phyloP scores from a whole-genome alignment of 2,888 invertebrate species.

The Ochropleura leucogaster region DNA sequence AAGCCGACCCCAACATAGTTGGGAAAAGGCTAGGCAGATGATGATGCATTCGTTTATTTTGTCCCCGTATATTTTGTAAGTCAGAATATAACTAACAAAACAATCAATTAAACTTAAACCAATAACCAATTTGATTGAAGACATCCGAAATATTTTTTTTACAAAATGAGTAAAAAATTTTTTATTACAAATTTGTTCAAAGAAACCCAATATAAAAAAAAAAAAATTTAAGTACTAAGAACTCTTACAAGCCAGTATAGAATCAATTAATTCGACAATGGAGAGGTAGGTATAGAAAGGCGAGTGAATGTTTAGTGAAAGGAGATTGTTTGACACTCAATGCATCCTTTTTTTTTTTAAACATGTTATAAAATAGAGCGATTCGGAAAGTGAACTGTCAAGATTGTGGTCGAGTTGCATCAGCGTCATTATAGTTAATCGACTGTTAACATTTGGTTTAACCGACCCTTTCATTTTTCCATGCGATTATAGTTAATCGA shows the following conservation, averaged over 20 bases:
- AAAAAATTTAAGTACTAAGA: constrained; percentile 3
- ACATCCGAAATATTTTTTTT: too few species aligned
- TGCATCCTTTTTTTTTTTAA: constrained; percentile 50
- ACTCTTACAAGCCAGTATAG: constrained; percentile 7
- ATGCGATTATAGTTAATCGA: too few species aligned
- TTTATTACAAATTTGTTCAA: not conserved
- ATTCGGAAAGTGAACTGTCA: constrained; percentile 28
- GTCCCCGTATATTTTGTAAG: too few species aligned
- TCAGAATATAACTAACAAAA: not conserved
- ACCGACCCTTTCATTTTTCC: not conserved
- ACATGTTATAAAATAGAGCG: constrained; percentile 26
- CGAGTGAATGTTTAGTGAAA: constrained; percentile 56
- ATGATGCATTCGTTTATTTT: too few species aligned
- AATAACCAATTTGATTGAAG: not conserved
- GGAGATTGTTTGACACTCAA: constrained; percentile 47
- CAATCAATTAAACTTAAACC: not conserved
- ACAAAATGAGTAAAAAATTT: constrained; percentile 9
- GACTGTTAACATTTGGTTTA: not conserved
- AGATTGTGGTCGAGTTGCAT: constrained; percentile 8
- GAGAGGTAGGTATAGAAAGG: constrained; percentile 39
- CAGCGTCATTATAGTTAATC: not conserved
- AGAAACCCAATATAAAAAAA: constrained; percentile 9
- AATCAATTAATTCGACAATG: constrained; percentile 45
- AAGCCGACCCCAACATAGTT: too few species aligned
- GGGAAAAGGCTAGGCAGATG: too few species aligned